phyloP scores from a whole-genome alignment of 2,888 invertebrate species.

The Trachelus tabidus region DNA sequence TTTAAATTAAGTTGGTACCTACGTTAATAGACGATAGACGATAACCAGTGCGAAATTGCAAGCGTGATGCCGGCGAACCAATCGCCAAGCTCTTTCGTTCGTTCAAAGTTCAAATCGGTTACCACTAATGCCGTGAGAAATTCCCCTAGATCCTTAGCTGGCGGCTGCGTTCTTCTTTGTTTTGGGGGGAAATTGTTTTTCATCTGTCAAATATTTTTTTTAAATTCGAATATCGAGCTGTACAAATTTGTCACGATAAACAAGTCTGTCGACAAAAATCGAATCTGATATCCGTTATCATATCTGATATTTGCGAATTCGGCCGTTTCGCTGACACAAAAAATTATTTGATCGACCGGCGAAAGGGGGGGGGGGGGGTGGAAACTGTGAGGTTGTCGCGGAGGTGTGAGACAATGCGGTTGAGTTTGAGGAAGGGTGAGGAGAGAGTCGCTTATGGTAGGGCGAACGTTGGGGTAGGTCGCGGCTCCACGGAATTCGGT shows the following conservation, averaged over 20 bases:
- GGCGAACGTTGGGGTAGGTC: constrained; percentile 60
- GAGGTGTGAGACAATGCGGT: not conserved
- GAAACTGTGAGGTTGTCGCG: not conserved
- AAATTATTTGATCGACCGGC: not conserved
- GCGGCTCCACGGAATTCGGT: constrained; percentile 61
- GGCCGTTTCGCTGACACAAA: not conserved
- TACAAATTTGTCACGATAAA: not conserved
- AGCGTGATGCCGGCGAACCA: not conserved
- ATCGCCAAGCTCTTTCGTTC: not conserved
- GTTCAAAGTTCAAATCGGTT: not conserved
- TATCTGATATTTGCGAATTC: not conserved
- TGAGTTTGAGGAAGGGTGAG: not conserved
- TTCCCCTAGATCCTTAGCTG: not conserved
- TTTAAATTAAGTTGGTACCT: not conserved
- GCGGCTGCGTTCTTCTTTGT: not conserved
- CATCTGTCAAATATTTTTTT: not conserved
- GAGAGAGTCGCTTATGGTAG: not conserved
- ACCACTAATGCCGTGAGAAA: not conserved
- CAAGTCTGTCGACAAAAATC: not conserved
- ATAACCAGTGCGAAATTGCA: not conserved
- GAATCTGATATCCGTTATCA: not conserved
- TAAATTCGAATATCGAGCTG: not conserved
- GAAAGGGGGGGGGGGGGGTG: not conserved
- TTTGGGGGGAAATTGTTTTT: not conserved
- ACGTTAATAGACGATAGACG: not conserved